Conservation (phyloP, 2,113 vertebrate species). For the Rhinolophus ferrumequinum region DNA sequence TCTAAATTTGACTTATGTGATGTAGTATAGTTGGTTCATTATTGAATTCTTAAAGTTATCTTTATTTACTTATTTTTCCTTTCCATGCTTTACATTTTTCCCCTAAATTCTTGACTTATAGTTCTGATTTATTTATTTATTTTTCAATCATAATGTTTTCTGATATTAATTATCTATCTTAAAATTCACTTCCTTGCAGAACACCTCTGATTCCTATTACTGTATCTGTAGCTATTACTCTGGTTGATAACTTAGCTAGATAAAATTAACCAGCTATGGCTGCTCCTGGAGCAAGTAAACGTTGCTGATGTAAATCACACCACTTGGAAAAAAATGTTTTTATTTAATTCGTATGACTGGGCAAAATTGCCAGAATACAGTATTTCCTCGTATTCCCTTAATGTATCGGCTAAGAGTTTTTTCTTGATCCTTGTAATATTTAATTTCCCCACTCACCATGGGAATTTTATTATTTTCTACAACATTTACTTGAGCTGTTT, state of each 20-base stretch:
- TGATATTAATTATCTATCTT: not conserved
- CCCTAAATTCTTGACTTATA: not conserved
- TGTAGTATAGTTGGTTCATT: not conserved
- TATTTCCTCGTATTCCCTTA: not conserved
- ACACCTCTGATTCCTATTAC: not conserved
- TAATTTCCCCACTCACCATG: not conserved
- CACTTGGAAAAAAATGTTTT: not conserved
- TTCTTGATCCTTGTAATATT: not conserved
- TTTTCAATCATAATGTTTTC: not conserved
- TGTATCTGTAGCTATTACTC: not conserved
- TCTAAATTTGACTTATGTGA: not conserved
- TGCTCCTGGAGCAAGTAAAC: not conserved
- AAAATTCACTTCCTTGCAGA: not conserved
- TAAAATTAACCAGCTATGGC: not conserved
- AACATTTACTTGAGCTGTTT: not conserved
- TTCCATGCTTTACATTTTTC: not conserved
- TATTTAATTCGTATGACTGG: not conserved
- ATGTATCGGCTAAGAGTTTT: not conserved
- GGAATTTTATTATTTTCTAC: not conserved
- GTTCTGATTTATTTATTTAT: not conserved
- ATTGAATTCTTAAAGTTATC: not conserved
- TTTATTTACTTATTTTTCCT: not conserved
- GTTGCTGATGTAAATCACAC: not conserved
- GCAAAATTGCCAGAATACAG: not conserved
- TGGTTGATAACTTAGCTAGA: not conserved